These are phyloP conservation scores for Iselma pallidipennis DNA, from an alignment of 2,888 invertebrate genomes.

Conservation along the genomic window DNA sequence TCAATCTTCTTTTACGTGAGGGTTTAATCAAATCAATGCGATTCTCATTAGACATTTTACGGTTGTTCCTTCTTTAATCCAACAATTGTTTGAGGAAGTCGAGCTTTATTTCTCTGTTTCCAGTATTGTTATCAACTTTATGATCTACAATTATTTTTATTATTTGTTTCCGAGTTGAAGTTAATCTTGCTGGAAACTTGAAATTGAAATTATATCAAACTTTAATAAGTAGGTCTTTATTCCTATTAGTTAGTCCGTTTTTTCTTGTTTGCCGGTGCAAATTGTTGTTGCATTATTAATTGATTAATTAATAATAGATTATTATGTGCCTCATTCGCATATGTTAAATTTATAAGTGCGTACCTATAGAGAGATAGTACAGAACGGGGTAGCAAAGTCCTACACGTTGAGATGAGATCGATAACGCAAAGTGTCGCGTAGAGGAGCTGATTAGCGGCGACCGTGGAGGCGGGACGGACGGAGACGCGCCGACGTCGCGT, in stretches of 20 bases:
- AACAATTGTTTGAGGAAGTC: slow-evolving; percentile 5
- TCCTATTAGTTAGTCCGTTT: neutral
- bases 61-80: neutral
- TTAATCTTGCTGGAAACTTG: neutral
- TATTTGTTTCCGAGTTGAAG: slow-evolving; percentile 1
- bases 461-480: slow-evolving; percentile 46
- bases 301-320: neutral
- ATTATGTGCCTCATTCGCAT: neutral
- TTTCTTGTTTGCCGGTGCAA: neutral
- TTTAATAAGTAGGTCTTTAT: neutral
- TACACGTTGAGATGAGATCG: slow-evolving; percentile 49
- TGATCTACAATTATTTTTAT: slow-evolving; percentile 3
- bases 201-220: neutral
- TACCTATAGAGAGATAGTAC: neutral
- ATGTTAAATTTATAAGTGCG: neutral
- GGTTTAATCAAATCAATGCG: neutral
- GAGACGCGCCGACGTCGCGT: slow-evolving; percentile 46
- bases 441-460: slow-evolving; percentile 50
- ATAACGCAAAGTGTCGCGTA: slow-evolving; percentile 52
- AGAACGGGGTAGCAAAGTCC: neutral
- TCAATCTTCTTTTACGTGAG: neutral
- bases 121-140: slow-evolving; percentile 2
- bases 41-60: neutral
- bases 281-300: neutral
- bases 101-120: slow-evolving; percentile 14